These are phyloP conservation scores for Lacerta viridis DNA, from an alignment of 2,797 vertebrate genomes.

Conservation along the genomic window DNA sequence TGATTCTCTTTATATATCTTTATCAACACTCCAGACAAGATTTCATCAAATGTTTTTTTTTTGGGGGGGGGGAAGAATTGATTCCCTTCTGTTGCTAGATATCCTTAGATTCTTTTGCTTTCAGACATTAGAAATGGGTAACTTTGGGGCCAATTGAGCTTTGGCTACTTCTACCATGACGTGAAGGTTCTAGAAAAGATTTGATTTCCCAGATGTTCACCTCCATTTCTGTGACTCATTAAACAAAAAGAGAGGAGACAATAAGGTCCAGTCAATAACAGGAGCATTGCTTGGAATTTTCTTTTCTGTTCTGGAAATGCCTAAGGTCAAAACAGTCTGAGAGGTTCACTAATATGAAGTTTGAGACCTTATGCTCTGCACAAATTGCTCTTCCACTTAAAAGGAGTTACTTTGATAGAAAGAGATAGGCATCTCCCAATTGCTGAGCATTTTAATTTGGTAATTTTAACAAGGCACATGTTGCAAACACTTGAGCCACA, in stretches of 20 bases:
- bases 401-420: not conserved
- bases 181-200: not conserved
- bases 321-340: not conserved
- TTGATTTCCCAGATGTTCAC: not conserved
- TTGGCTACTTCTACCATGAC: not conserved
- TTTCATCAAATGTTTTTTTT: not conserved
- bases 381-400: not conserved
- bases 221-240: not conserved
- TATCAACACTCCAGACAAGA: not conserved
- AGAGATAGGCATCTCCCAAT: not conserved
- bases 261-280: not conserved
- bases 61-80: not conserved
- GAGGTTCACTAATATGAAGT: not conserved
- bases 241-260: too few relatives aligned
- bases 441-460: not conserved
- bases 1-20: not conserved
- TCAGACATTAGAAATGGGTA: not conserved
- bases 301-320: not conserved
- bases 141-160: not conserved
- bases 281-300: not conserved
- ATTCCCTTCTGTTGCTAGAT: not conserved
- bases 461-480: not conserved
- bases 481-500: not conserved
- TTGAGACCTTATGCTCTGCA: not conserved
- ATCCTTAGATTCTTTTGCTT: not conserved